phyloP scores from a whole-genome alignment of 2,888 invertebrate genomes.

The Amorpha juglandis region DNA sequence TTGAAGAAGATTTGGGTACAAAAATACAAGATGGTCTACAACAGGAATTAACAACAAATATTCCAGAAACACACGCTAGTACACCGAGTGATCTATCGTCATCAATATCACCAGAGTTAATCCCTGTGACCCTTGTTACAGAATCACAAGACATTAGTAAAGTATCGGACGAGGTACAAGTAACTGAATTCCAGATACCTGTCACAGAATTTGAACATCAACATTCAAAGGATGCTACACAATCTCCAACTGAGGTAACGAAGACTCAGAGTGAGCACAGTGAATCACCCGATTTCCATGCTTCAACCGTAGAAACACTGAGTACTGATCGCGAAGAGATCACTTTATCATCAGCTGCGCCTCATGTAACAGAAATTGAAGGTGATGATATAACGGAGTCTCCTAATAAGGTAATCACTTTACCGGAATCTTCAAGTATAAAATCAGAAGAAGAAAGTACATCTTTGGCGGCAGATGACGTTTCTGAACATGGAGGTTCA shows the following conservation, averaged over 20 bases:
- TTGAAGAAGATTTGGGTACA: slow-evolving; percentile 21
- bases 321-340: background rate
- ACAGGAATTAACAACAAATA: slow-evolving; percentile 28
- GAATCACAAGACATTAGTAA: slow-evolving; percentile 29
- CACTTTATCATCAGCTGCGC: slow-evolving; percentile 1
- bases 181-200: slow-evolving; percentile 28
- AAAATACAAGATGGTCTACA: slow-evolving; percentile 13
- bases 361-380: background rate
- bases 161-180: background rate
- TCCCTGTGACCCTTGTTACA: slow-evolving; percentile 28
- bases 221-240: slow-evolving; percentile 17
- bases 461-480: background rate
- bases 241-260: background rate
- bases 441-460: slow-evolving; percentile 24
- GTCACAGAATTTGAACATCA: background rate
- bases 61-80: slow-evolving; percentile 29
- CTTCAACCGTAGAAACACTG: slow-evolving; percentile 14
- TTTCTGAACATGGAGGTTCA: slow-evolving; percentile 3
- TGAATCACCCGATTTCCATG: slow-evolving; percentile 16
- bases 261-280: background rate
- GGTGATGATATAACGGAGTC: background rate
- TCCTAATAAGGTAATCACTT: slow-evolving; percentile 10
- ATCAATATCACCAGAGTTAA: slow-evolving; percentile 23
- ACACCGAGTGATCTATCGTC: slow-evolving; percentile 6
- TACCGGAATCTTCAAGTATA: slow-evolving; percentile 20